phyloP scores from a whole-genome alignment of 2,113 vertebrate species.

The Dascyllus trimaculatus region DNA sequence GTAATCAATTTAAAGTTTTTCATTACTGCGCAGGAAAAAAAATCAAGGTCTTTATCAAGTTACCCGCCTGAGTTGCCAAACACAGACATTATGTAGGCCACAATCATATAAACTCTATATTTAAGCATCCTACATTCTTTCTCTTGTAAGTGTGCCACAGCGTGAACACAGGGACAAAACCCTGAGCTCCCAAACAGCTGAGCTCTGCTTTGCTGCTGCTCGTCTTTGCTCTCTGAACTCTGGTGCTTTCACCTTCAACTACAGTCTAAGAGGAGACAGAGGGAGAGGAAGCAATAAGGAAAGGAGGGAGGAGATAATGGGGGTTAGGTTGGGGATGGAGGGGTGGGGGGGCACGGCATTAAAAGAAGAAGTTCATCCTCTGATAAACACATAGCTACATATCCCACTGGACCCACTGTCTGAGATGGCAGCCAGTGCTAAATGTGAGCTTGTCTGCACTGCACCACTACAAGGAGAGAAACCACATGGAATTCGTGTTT shows the following conservation, averaged over 20 bases:
- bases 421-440: conserved; percentile 79
- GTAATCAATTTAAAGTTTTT: too few relatives aligned
- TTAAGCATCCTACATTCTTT: conserved; percentile 30
- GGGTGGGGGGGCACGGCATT: conserved; percentile 54
- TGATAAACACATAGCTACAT: conserved; percentile 86
- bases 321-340: neutral
- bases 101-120: conserved; percentile 35
- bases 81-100: conserved; percentile 60
- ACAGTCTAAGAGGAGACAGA: conserved; percentile 41
- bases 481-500: conserved; percentile 80
- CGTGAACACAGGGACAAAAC: conserved; percentile 46
- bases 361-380: conserved; percentile 79
- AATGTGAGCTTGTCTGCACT: conserved; percentile 82
- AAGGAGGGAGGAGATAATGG: conserved; percentile 44
- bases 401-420: conserved; percentile 84
- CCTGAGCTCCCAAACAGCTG: conserved; percentile 56
- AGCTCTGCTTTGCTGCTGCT: conserved; percentile 40
- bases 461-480: conserved; percentile 82
- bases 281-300: conserved; percentile 41
- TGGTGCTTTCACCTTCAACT: conserved; percentile 75
- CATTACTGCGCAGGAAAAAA: neutral
- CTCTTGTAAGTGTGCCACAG: conserved; percentile 61
- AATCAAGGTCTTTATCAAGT: neutral
- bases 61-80: conserved; percentile 5
- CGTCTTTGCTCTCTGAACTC: conserved; percentile 74